Evolutionary conservation across 2,888 invertebrate species (phyloP).

Genomic region (Geophilus truncorum): DNA sequence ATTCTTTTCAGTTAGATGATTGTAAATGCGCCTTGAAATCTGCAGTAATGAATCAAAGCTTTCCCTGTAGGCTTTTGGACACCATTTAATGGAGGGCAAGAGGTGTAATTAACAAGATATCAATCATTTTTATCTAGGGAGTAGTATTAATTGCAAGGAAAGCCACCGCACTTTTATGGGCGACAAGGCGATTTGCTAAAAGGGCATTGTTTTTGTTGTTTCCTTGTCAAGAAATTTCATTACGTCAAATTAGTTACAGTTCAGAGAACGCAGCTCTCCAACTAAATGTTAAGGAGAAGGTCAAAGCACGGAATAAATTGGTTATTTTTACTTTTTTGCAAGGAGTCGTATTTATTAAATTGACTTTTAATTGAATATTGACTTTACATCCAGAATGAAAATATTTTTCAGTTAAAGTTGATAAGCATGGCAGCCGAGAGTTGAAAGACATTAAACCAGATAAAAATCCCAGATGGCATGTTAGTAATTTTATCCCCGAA

Average conservation of each 20-base stretch:
- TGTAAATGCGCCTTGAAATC: not conserved
- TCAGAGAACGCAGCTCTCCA: not conserved
- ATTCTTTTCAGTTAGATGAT: not conserved
- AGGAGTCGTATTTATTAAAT: too few relatives aligned
- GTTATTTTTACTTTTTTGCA: too few relatives aligned
- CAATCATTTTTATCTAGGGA: conserved; percentile 27
- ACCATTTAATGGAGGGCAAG: conserved; percentile 15
- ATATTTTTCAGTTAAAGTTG: too few relatives aligned
- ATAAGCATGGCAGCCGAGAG: not conserved
- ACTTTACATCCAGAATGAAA: too few relatives aligned
- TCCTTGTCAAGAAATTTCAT: not conserved
- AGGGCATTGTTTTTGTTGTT: conserved; percentile 18
- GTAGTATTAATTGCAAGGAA: conserved; percentile 6
- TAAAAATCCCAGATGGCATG: not conserved
- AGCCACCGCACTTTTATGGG: not conserved
- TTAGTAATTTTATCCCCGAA: not conserved
- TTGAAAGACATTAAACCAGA: not conserved
- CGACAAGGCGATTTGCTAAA: conserved; percentile 14
- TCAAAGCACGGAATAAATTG: too few relatives aligned
- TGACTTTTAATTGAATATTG: too few relatives aligned
- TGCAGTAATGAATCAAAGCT: not conserved
- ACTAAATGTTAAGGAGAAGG: not conserved
- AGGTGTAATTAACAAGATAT: conserved; percentile 17
- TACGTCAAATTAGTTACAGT: conserved; percentile 14
- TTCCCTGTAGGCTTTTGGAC: conserved; percentile 7